Evolutionary conservation across 2,113 vertebrate genomes (phyloP).

Genomic region (Diglossa brunneiventris): DNA sequence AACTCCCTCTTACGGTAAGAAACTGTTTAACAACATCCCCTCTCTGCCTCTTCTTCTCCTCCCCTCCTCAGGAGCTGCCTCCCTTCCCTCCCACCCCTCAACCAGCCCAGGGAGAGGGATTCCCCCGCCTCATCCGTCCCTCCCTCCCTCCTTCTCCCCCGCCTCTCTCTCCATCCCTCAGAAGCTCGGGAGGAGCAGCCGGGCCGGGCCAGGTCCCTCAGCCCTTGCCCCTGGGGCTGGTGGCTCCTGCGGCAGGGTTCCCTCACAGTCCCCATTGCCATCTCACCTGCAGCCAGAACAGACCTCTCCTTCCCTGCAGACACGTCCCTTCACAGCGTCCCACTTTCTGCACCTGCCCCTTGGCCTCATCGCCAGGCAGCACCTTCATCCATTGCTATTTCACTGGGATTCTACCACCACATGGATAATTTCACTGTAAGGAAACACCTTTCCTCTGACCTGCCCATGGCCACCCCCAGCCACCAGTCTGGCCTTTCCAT

Average conservation of each 20-base stretch:
- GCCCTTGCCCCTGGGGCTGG: background rate
- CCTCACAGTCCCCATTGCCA: background rate
- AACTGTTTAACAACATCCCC: slow-evolving; percentile 76
- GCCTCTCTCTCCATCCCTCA: background rate
- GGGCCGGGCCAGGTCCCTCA: accelerated
- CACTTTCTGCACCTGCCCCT: background rate
- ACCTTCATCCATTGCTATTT: background rate
- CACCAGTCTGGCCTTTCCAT: background rate
- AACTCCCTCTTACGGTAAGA: slow-evolving; percentile 84
- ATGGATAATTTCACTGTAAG: background rate
- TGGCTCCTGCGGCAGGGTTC: background rate
- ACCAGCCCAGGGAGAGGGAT: background rate
- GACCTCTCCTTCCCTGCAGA: background rate
- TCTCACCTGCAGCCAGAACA: background rate
- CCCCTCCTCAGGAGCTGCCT: slow-evolving; percentile 27
- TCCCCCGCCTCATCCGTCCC: background rate
- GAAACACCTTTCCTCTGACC: background rate
- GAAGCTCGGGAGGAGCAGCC: background rate
- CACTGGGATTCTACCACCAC: background rate
- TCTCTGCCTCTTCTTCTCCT: slow-evolving; percentile 33
- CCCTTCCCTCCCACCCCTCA: background rate
- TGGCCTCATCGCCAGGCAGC: background rate
- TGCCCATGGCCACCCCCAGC: background rate
- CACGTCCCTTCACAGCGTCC: background rate
- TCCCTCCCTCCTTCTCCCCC: background rate